Evolutionary conservation across 2,888 invertebrate genomes (phyloP).

Genomic region (Apotomis capreana): DNA sequence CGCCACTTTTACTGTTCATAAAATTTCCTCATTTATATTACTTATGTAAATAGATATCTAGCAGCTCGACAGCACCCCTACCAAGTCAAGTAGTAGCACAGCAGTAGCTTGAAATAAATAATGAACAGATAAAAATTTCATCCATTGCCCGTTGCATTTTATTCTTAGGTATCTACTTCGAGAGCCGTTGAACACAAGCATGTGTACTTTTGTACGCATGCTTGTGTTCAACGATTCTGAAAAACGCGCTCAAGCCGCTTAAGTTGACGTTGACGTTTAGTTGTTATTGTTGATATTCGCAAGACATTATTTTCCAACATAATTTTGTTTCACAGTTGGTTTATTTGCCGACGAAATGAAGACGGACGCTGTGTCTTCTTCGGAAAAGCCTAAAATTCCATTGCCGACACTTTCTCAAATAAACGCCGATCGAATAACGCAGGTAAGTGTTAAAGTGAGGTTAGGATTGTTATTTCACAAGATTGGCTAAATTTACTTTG

Average conservation of each 20-base stretch:
- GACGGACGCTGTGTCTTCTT: slow-evolving; percentile 58
- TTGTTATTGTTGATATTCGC: slow-evolving; percentile 43
- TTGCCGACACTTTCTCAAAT: slow-evolving; percentile 95
- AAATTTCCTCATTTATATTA: too few species aligned
- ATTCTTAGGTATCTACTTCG: too few species aligned
- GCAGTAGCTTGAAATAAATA: too few species aligned
- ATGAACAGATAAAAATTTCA: too few species aligned
- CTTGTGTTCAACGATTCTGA: background rate
- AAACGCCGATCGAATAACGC: slow-evolving; percentile 94
- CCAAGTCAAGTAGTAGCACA: too few species aligned
- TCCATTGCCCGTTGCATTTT: too few species aligned
- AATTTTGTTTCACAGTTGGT: slow-evolving; percentile 40
- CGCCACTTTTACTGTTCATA: too few species aligned
- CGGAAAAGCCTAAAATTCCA: slow-evolving; percentile 81
- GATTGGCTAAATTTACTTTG: slow-evolving; percentile 39
- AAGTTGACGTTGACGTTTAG: slow-evolving; percentile 44
- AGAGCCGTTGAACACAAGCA: too few species aligned
- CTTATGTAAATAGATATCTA: too few species aligned
- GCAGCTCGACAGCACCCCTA: too few species aligned
- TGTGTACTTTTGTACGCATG: background rate
- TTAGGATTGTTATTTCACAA: slow-evolving; percentile 55
- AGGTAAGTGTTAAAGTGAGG: slow-evolving; percentile 82
- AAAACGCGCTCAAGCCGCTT: slow-evolving; percentile 26
- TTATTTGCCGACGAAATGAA: slow-evolving; percentile 61
- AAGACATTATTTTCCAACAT: slow-evolving; percentile 45